phyloP scores from a whole-genome alignment of 2,888 invertebrate species.

The Lasioglossum calceatum region DNA sequence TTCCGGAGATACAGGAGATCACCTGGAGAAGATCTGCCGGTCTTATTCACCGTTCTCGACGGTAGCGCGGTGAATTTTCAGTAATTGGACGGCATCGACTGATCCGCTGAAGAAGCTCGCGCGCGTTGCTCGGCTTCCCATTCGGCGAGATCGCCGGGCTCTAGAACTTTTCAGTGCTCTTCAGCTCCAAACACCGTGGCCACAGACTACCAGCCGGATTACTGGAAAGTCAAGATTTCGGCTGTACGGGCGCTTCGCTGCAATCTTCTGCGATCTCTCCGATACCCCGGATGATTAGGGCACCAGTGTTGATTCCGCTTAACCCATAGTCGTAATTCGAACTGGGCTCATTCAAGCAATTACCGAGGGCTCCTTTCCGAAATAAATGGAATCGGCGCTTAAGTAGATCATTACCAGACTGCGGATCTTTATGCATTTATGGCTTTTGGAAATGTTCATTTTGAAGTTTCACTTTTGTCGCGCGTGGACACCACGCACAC shows the following conservation, averaged over 20 bases:
- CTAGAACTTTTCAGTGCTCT: slow-evolving; percentile 27
- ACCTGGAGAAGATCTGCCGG: neutral
- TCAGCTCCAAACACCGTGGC: neutral
- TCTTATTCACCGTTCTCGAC: neutral
- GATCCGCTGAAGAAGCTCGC: neutral
- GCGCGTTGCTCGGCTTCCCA: neutral
- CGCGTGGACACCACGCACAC: too few species aligned
- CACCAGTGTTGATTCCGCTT: neutral
- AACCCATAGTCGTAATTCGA: neutral
- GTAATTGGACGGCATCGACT: slow-evolving; percentile 39
- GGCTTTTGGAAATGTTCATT: too few species aligned
- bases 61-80: slow-evolving; percentile 19
- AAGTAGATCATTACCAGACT: neutral
- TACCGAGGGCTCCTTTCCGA: neutral
- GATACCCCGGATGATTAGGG: neutral
- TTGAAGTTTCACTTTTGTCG: too few species aligned
- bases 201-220: neutral
- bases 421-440: too few species aligned
- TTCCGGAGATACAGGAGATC: neutral
- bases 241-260: neutral
- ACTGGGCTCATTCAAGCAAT: neutral
- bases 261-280: neutral
- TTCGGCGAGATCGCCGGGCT: neutral
- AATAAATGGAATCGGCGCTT: neutral
- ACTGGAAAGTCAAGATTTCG: neutral